Percentiles rank a stretch among this genome's conserved stretches.
Evolutionary conservation across 1,140 invertebrate genomes (phyloP).

Genomic region (Apis florea): DNA sequence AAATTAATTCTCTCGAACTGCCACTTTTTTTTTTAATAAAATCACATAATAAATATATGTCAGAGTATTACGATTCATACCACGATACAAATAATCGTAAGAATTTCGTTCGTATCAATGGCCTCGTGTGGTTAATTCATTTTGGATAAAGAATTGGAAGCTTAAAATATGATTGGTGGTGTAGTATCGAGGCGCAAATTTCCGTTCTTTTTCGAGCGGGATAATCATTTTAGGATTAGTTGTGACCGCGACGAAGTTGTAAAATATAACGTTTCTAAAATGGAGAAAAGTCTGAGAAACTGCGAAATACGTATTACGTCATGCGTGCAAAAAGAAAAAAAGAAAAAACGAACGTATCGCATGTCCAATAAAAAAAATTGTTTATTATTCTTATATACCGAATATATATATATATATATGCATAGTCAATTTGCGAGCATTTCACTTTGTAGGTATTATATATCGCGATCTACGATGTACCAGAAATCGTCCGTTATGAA

Average conservation of each 20-base stretch:
- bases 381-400: conserved; percentile 55
- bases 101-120: background rate
- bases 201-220: background rate
- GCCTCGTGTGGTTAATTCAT: background rate
- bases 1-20: background rate
- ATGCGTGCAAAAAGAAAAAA: conserved; percentile 27
- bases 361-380: conserved; percentile 57
- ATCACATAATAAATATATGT: background rate
- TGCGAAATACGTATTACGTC: conserved; percentile 48
- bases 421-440: conserved; percentile 5
- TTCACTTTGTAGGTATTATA: background rate
- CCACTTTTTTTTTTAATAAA: background rate
- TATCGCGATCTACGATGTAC: conserved; percentile 46
- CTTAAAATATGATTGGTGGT: background rate
- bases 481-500: conserved; percentile 46
- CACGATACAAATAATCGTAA: background rate
- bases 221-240: background rate
- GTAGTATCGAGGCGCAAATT: background rate
- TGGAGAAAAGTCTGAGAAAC: conserved; percentile 30
- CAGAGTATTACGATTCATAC: too few relatives aligned
- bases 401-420: too few relatives aligned
- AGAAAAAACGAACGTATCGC: conserved; percentile 56
- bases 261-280: conserved; percentile 30
- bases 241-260: background rate
- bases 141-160: background rate